Percentiles rank a stretch among this genome's conserved stretches.
These are phyloP conservation scores for Oxygymnocypris stewartii DNA, from an alignment of 2,113 vertebrate genomes.

Conservation along the genomic window DNA sequence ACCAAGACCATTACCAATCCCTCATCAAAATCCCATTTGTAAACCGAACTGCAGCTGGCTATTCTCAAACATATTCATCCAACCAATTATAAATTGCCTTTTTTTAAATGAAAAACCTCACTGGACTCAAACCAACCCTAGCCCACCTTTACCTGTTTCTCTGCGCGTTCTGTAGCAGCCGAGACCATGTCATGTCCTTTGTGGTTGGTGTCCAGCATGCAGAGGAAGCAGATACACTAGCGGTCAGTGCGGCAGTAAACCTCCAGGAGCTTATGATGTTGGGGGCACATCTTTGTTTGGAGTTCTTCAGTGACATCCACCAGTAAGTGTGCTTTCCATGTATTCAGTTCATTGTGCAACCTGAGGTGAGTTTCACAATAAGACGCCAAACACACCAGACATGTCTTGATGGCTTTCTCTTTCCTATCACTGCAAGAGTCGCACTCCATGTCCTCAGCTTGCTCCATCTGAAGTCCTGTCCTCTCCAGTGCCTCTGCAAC, in stretches of 20 bases:
- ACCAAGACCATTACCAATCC: not conserved
- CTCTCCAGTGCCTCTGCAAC: not conserved
- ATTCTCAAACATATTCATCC: not conserved
- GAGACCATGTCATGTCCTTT: constrained; percentile 34
- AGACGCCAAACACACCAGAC: constrained; percentile 32
- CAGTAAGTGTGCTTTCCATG: not conserved
- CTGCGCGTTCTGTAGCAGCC: constrained; percentile 1
- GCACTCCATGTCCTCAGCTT: not conserved
- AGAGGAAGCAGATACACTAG: constrained; percentile 32
- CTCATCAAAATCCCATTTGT: no score
- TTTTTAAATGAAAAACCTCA: not conserved
- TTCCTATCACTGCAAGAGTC: not conserved
- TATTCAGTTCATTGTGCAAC: not conserved
- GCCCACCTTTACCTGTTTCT: constrained; percentile 20
- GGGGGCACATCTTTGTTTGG: constrained; percentile 1
- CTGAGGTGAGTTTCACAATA: constrained; percentile 27
- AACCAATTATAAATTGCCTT: not conserved
- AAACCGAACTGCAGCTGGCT: not conserved
- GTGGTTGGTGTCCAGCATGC: constrained; percentile 40
- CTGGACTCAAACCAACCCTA: not conserved
- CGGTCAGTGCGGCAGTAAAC: constrained; percentile 37
- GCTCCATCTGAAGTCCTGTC: not conserved
- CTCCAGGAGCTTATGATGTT: constrained; percentile 37
- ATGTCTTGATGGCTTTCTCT: constrained; percentile 26
- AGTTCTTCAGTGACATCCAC: constrained; percentile 9